Evolutionary conservation across 2,888 invertebrate species (phyloP), one percentile per base, ranked within the genome.

Genomic region (Rapana venosa): DNA sequence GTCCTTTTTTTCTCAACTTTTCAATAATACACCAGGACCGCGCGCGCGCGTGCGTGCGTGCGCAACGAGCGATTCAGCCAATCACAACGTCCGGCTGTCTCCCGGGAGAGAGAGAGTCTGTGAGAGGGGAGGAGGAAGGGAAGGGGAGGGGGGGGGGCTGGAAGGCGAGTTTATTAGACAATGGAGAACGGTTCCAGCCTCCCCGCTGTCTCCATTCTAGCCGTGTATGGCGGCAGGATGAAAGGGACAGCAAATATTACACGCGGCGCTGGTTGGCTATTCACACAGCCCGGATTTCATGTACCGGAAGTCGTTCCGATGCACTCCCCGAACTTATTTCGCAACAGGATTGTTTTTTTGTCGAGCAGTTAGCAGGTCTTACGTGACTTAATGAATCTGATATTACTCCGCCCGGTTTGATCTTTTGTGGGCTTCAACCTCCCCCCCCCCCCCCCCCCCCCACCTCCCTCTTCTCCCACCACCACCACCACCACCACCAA

Each of bases 251-350:
- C 85, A 85, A 85, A 85, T 89, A 89, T 89, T 85, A 89, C 89
- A 89, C 84, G 89, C 70, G 56, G 89, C 74, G 47, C 85, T 74
- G 85, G 81, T 66, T 87, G 26, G 88, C 20, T n/a, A 61, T 85
- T 85, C 85, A 30, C 22, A 30, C 77, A 20, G 13, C 47, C 47
- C 30, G 84, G 85, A 47, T 89, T 85, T 89, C 89, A 77, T 89
- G 85, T 66, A 47, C 89, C 61, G 89, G 89, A 89, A 89, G 89
- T 85, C 89, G 85, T 89, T 85, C 66, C 35, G 56, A 89, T 56
- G 89, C 89, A 89, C 89, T 89, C 32, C 85, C 74, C 85, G 89
- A 89, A 89, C 89, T 85, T 85, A 85, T 85, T 89, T 88, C 84
- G 84, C 84, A 84, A 85, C 36, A 2, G 56, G 20, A 56, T 20